A percentile compares a stretch with the other conserved stretches of the same genome.
These are phyloP conservation scores for Pogonognathellus flavescens DNA, from an alignment of 1,140 invertebrate genomes.

Conservation along the genomic window DNA sequence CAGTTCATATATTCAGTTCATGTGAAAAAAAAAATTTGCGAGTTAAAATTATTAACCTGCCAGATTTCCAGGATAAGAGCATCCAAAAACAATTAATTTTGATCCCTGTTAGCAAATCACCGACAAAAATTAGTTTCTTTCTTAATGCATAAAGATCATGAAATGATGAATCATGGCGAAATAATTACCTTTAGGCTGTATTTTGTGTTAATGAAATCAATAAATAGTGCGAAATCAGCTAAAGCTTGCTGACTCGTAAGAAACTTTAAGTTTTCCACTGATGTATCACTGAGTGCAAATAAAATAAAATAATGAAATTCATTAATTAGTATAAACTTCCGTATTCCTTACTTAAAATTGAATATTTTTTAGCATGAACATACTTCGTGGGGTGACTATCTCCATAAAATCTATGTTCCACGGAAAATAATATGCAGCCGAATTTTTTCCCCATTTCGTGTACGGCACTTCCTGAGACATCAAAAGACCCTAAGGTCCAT, in stretches of 20 bases:
- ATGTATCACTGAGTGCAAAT: background rate
- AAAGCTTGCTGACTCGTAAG: slow-evolving; percentile 11
- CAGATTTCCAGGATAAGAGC: background rate
- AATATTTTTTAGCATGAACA: background rate
- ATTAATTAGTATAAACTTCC: no score
- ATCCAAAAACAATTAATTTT: background rate
- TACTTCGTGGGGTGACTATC: background rate
- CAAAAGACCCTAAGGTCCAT: background rate
- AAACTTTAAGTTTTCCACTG: background rate
- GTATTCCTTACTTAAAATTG: no score
- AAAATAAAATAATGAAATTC: background rate
- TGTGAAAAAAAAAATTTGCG: no score
- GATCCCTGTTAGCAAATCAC: background rate
- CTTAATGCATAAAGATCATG: background rate
- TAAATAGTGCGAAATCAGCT: background rate
- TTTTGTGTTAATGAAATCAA: background rate
- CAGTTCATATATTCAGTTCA: no score
- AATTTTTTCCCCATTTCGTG: background rate
- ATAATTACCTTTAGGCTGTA: background rate
- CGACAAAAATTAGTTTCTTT: background rate
- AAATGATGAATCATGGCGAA: background rate
- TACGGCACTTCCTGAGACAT: background rate
- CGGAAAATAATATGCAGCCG: background rate
- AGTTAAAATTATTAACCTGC: background rate
- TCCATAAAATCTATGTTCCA: slow-evolving; percentile 21